A percentile compares a stretch with the other conserved stretches of the same genome.
phyloP scores from a whole-genome alignment of 2,797 vertebrate genomes.

The Mallotus villosus region DNA sequence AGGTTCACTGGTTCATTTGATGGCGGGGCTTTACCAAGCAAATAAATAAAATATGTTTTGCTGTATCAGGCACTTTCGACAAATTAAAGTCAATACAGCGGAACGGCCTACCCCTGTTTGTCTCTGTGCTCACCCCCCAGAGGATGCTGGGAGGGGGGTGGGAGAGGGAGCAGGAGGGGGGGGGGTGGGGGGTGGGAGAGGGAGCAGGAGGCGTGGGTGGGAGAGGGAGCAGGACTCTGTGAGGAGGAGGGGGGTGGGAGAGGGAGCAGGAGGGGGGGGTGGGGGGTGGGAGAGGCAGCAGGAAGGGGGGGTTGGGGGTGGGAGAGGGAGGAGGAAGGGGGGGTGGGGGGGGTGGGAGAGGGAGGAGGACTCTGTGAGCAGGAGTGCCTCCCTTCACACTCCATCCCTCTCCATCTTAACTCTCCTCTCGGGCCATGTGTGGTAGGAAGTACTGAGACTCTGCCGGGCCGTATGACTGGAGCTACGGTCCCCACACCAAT shows the following conservation, averaged over 20 bases:
- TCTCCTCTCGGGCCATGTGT: too few species aligned
- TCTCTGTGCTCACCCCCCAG: slow-evolving; percentile 22
- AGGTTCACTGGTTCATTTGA: slow-evolving; percentile 57
- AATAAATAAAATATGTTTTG: slow-evolving; percentile 62
- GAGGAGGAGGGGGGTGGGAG: neutral
- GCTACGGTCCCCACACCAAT: too few species aligned
- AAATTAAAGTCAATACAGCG: slow-evolving; percentile 60
- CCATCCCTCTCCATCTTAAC: too few species aligned
- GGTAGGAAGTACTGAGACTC: too few species aligned
- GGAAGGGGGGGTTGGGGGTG: too few species aligned
- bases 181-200: too few species aligned
- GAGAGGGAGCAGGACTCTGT: neutral
- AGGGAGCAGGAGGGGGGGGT: neutral
- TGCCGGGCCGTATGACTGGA: too few species aligned
- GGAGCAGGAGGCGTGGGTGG: too few species aligned
- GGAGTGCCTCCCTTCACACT: too few species aligned
- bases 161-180: slow-evolving; percentile 6
- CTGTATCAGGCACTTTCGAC: slow-evolving; percentile 54
- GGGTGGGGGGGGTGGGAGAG: too few species aligned
- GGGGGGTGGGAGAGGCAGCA: too few species aligned
- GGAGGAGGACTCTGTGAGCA: neutral
- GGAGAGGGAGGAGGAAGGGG: too few species aligned
- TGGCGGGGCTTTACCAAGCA: slow-evolving; percentile 48
- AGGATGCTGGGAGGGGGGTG: slow-evolving; percentile 7
- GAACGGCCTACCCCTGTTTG: slow-evolving; percentile 40